Conservation (phyloP, 2,888 invertebrate genomes). For the Tinea trinotella region DNA sequence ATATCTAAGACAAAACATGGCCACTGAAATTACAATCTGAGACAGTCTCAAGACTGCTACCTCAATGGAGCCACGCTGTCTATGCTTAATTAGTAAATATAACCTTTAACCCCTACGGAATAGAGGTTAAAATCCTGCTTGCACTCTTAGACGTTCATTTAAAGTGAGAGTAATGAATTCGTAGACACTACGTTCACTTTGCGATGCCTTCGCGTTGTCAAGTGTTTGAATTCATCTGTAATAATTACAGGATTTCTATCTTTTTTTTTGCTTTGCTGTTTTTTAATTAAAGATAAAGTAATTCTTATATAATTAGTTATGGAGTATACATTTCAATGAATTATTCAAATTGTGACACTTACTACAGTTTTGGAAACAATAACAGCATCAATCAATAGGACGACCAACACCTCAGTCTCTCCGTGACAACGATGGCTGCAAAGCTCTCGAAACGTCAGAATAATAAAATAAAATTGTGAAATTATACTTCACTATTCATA, state of each 20-base stretch:
- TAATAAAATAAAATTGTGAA: no score
- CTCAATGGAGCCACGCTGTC: neutral
- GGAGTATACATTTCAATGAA: no score
- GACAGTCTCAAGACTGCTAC: neutral
- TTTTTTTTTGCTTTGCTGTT: no score
- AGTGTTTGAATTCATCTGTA: neutral
- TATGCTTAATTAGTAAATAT: neutral
- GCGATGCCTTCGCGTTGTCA: neutral
- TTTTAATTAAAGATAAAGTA: no score
- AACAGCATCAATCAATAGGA: no score
- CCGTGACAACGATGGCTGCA: no score
- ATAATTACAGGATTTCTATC: neutral
- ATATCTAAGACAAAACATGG: neutral
- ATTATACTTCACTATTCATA: no score
- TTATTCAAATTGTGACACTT: no score
- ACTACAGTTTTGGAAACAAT: no score
- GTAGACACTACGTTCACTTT: slow-evolving; percentile 2
- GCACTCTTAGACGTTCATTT: neutral
- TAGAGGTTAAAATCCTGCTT: neutral
- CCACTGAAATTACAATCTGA: slow-evolving; percentile 11
- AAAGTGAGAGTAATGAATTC: slow-evolving; percentile 9
- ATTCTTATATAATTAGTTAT: no score
- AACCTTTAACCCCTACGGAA: neutral
- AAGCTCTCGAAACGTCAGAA: no score
- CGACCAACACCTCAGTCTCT: no score